Evolutionary conservation across 2,797 vertebrate species (phyloP).

Genomic region (Epinephelus awoara): DNA sequence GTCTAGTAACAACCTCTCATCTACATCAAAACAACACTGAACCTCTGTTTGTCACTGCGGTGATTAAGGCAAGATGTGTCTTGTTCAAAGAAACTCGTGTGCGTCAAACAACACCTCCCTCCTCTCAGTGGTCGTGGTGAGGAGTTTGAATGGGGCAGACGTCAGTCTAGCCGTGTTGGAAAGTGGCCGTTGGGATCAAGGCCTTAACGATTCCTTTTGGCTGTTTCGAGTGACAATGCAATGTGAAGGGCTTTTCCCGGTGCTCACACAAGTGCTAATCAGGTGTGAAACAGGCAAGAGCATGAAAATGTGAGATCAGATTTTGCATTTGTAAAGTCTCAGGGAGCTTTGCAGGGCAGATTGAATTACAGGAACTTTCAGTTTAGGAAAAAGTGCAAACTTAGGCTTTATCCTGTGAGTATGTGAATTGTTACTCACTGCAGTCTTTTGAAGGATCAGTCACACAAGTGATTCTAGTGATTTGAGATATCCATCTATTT

Average conservation of each 20-base stretch:
- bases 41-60: slow-evolving; percentile 6
- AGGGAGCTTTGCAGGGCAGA: not conserved
- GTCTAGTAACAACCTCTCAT: slow-evolving; percentile 35
- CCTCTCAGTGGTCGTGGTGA: not conserved
- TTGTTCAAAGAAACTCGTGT: slow-evolving; percentile 57
- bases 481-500: not conserved
- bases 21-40: slow-evolving; percentile 58
- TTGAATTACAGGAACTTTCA: not conserved
- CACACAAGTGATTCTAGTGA: too few relatives aligned
- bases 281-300: slow-evolving; percentile 32
- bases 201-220: slow-evolving; percentile 37
- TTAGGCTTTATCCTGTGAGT: not conserved
- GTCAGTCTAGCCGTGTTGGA: slow-evolving; percentile 12
- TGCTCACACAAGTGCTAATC: slow-evolving; percentile 49
- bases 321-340: slow-evolving; percentile 37
- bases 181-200: slow-evolving; percentile 2
- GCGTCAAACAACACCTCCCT: slow-evolving; percentile 9
- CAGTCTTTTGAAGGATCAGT: not conserved
- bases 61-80: slow-evolving; percentile 48
- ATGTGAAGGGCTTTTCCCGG: slow-evolving; percentile 14
- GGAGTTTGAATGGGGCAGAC: slow-evolving; percentile 23
- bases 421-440: not conserved
- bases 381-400: not conserved
- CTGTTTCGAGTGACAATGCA: slow-evolving; percentile 53
- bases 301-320: slow-evolving; percentile 30